Base-by-base conservation (phyloP, 2,797 vertebrate species). In the Sebastes matsubarae region DNA sequence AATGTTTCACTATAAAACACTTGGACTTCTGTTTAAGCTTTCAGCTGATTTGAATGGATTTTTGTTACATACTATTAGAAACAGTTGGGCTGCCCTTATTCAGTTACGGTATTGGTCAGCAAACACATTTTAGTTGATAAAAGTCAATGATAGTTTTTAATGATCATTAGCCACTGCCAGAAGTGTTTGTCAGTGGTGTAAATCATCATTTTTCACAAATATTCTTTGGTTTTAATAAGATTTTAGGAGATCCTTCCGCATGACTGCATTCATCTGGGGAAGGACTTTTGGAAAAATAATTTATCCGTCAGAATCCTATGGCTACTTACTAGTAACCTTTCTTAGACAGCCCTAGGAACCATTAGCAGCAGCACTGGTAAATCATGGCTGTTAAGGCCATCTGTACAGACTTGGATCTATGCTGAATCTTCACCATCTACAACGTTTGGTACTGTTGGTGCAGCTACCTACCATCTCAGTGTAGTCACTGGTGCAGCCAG, bases 401-500 rank as follows among this genome's bases (percentile, higher is more conserved):
- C 1, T 11, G 18, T 8, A 58, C 24, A 42, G 38, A 52, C 32
- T 14, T 68, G 36, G 29, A n/a, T 46, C 12, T 27, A 32, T 46
- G 7, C 36, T 58, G 11, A 32, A 36, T 63, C 27, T 55, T 60
- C 32, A 74, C 4, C 4, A 67, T 22, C 25, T 60, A 16, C 32
- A 70, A 61, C 4, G 1, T 52, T 65, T 50, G 54, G 9, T 34
- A 29, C 16, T 38, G 18, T 22, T 71, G 27, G 27, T 77, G 34
- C 59, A 42, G 73, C 18, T 52, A 22, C 92, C 93, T 94, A 97
- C 96, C 98, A 98, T 98, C 86, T 98, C 97, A 52, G 94, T 85
- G 87, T 94, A 95, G 77, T 96, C 94, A 14, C 87, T 81, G 77
- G 88, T 88, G 88, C 90, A 89, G 83, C 87, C 68, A 68, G 91